Evolutionary conservation across 1,140 invertebrate genomes (phyloP), one percentile per base, ranked within the genome.

Genomic region (Homarus americanus): DNA sequence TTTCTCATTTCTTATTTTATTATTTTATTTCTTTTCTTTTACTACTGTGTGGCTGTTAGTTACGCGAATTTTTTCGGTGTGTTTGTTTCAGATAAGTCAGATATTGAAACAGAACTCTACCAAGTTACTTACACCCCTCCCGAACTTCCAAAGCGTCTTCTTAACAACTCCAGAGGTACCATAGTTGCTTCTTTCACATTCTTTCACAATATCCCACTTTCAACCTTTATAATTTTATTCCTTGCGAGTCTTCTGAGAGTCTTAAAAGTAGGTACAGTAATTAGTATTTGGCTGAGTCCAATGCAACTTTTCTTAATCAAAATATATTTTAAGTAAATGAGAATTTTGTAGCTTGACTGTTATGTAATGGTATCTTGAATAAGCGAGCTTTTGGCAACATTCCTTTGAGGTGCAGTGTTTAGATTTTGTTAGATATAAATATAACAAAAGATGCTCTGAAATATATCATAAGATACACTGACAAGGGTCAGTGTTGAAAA

Each of bases 101-200:
- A 91, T 85, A 91, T 86, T 91, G 89, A 91, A 63, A 80, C 89
- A 85, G 89, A 91, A 76, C 89, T 85, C 89, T 91, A 91, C 89
- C 89, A 91, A 91, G 89, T 91, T 79, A 91, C 89, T 91, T 91
- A 91, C 89, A 91, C 89, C 83, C 89, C 89, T 91, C 89, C 89
- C 53, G 89, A 91, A 91, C 72, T 91, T 66, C 89, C 89, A 79
- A 91, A 91, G 89, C 89, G 89, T 85, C 89, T 85, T 78, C 89
- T 91, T 85, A 91, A 91, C 89, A 91, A 85, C 89, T 69, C 89
- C 82, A 91, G 89, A 91, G 89, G 89, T 84, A 84, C 85, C 85
- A 87, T 79, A 79, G 75, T 87, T 87, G 49, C 85, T 87, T 78
- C 75, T 78, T 87, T 87, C 75, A 79, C 85, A 87, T 76, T 79